Base-by-base conservation (phyloP, 2,797 vertebrate species). In the Tenualosa thibaudeaui region DNA sequence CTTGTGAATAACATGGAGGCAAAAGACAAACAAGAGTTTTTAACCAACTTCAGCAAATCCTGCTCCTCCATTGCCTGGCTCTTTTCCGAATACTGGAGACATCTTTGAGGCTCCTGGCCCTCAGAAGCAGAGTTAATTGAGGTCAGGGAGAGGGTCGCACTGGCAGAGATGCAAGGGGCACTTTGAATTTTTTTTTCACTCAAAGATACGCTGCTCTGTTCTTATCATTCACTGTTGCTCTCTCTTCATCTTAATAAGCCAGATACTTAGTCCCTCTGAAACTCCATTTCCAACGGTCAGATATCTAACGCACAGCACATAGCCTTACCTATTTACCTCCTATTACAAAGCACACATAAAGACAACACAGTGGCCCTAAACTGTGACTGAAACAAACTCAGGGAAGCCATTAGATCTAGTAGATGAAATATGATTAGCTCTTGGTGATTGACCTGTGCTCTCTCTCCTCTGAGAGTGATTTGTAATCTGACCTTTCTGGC, bases 71-170 rank as follows among this genome's bases (percentile, higher is more conserved):
- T 81, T 84, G 83, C 86, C 54, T 89, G 87, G 87, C 88, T 87
- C 83, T 84, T 81, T 75, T 43, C 49, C 12, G 31, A 40, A 19
- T 19, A 53, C 53, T 62, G 51, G 75, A 82, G 31, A 40, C 58
- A 82, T 81, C 81, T 85, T 56, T 50, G 82, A 83, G 49, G 49
- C 60, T 46, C 24, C 83, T 87, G 84, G 84, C 82, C 82, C 83
- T 84, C 62, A 65, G 49, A 86, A 81, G 81, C 82, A 60, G 75
- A 86, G 78, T 82, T 84, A 89, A 89, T 88, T 86, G 85, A 89
- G 88, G 85, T 88, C 86, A 53, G 62, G 85, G 53, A 31, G 83
- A 81, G 46, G 54, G 83, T 24, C 13, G 9, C 82, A 81, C 82
- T 85, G 83, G 54, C 82, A 84, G 50, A 81, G 60, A 81, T 78